These are phyloP conservation scores for Orthosia incerta DNA, from an alignment of 2,888 invertebrate genomes.

Conservation along the genomic window DNA sequence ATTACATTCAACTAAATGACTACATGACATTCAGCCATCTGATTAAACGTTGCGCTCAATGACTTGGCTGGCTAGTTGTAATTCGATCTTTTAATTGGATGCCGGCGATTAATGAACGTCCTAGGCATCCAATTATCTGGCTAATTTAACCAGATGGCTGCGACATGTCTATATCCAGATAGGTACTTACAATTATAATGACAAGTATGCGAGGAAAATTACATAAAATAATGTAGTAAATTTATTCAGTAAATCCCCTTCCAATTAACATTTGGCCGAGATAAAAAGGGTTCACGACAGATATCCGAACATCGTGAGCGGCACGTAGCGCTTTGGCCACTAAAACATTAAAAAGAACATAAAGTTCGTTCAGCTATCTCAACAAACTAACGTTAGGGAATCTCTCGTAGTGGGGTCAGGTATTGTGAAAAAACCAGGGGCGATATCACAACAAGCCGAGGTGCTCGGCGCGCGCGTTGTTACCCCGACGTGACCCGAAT, in stretches of 20 bases:
- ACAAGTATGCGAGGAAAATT: constrained; percentile 1
- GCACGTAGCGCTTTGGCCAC: constrained; percentile 75
- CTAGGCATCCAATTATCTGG: too few species aligned
- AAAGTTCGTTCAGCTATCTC: constrained; percentile 78
- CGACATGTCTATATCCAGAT: too few species aligned
- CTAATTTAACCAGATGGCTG: too few species aligned
- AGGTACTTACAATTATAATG: background rate
- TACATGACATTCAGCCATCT: too few species aligned
- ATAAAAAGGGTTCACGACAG: constrained; percentile 66
- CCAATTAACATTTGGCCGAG: constrained; percentile 60
- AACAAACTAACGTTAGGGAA: constrained; percentile 82
- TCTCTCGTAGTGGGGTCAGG: constrained; percentile 86
- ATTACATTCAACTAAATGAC: too few species aligned
- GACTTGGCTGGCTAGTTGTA: too few species aligned
- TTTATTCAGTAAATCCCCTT: constrained; percentile 38
- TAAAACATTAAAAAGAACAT: constrained; percentile 80
- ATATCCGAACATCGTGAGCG: constrained; percentile 60
- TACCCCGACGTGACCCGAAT: constrained; percentile 87
- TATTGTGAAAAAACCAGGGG: constrained; percentile 86
- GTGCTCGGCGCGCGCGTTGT: constrained; percentile 86
- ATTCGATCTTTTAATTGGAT: too few species aligned
- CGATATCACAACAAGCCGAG: constrained; percentile 90
- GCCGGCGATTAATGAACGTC: too few species aligned
- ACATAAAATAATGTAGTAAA: constrained; percentile 29
- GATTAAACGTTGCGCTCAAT: too few species aligned